Evolutionary conservation across 2,797 vertebrate species (phyloP), one percentile per base, ranked within the genome.

Genomic region (Pangasius djambal): DNA sequence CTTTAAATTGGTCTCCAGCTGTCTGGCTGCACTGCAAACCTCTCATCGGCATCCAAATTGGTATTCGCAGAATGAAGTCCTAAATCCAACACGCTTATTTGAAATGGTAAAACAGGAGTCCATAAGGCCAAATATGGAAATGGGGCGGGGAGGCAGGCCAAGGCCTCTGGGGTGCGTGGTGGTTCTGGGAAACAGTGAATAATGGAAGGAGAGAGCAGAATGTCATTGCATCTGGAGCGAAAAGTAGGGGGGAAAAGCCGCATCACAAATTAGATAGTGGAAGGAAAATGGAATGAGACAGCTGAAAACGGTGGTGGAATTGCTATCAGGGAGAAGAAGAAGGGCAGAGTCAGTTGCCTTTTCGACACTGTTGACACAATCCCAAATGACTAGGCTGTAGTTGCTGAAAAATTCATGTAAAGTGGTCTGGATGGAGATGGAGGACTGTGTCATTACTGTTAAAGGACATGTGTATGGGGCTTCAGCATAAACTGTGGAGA

Each of bases 121-220:
- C 78, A 82, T 86, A 92, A 87, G 86, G 90, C 86, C 67, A 84
- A 89, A 86, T 89, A 91, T 93, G 89, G 90, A 93, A 92, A 89
- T 91, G 70, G 70, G 52, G 88, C 79, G 85, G 78, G 84, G 87
- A 86, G 74, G 85, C 44, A 85, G 88, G 57, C 83, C 67, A 63
- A 63, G 83, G 67, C 86, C 91, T 91, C 89, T 65, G 70, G 88
- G 89, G 91, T 87, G 63, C 18, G 7, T 34, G 25, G 83, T 77
- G 79, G 86, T 93, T 92, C 88, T 90, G 82, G 89, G 88, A 90
- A 92, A 87, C 74, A 44, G 90, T 92, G 91, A 91, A 91, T 92
- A 93, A 92, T 92, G 89, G 88, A 92, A 83, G 81, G 59, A 34
- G 86, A 22, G 72, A 89, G 87, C 82, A 88, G 84, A 86, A 90